phyloP scores from a whole-genome alignment of 2,113 vertebrate genomes.

The Cyanoderma ruficeps region DNA sequence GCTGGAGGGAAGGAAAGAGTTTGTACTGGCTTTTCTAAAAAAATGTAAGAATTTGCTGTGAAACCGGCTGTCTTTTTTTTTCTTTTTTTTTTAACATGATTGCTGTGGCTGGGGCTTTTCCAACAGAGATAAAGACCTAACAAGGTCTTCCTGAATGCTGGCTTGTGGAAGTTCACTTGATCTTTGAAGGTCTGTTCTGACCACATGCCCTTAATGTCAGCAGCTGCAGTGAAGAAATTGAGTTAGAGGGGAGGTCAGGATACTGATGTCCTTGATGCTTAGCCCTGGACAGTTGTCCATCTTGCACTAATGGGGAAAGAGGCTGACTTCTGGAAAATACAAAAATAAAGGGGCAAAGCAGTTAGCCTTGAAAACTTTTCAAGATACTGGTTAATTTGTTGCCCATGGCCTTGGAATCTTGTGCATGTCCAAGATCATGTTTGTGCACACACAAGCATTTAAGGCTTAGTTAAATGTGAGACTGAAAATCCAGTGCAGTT shows the following conservation, averaged over 20 bases:
- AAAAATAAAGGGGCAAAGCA: background rate
- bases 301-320: background rate
- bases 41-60: background rate
- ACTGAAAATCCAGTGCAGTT: background rate
- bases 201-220: background rate
- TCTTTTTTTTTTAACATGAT: background rate
- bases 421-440: background rate
- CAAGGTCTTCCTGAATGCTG: background rate
- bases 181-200: slow-evolving; percentile 15
- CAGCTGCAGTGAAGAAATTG: slow-evolving; percentile 26
- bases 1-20: background rate
- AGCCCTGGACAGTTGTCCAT: background rate
- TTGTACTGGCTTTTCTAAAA: background rate
- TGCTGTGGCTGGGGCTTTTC: background rate
- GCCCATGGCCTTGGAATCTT: background rate
- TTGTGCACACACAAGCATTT: background rate
- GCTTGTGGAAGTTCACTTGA: background rate
- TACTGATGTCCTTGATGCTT: background rate
- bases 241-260: background rate
- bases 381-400: background rate
- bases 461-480: background rate
- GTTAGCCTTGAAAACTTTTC: background rate
- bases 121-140: slow-evolving; percentile 6
- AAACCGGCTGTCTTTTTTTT: background rate
- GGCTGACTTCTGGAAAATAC: background rate